phyloP scores from a whole-genome alignment of 1,140 invertebrate genomes.

The Apis florea region DNA sequence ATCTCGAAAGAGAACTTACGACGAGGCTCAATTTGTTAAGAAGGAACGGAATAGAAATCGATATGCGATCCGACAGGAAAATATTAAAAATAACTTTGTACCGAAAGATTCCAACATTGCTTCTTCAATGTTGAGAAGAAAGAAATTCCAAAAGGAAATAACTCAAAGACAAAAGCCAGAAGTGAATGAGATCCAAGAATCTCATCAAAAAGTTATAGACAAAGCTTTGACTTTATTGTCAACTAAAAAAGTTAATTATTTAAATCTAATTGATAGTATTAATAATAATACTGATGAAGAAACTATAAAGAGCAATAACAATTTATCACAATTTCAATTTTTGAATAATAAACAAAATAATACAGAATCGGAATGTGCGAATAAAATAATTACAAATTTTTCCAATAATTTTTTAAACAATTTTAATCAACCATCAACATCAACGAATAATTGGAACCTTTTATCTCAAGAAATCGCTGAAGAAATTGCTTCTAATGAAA shows the following conservation, averaged over 20 bases:
- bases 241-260: not conserved
- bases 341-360: not conserved
- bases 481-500: not conserved
- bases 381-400: not conserved
- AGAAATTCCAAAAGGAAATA: not conserved
- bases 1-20: not conserved
- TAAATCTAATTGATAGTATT: not conserved
- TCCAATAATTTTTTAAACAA: not conserved
- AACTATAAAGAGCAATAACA: not conserved
- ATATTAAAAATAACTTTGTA: not conserved
- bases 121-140: not conserved
- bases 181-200: not conserved
- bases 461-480: not conserved
- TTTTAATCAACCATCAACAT: not conserved
- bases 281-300: not conserved
- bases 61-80: not conserved
- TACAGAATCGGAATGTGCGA: not conserved
- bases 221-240: slow-evolving; percentile 6
- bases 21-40: not conserved
- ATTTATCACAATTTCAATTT: rapidly evolving
- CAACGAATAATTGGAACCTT: not conserved
- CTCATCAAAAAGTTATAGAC: not conserved
- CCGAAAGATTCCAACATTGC: not conserved
- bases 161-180: not conserved
- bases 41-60: not conserved